Evolutionary conservation across 1,140 invertebrate genomes (phyloP), one percentile per base, ranked within the genome.

Genomic region (Neuroterus valhalla): DNA sequence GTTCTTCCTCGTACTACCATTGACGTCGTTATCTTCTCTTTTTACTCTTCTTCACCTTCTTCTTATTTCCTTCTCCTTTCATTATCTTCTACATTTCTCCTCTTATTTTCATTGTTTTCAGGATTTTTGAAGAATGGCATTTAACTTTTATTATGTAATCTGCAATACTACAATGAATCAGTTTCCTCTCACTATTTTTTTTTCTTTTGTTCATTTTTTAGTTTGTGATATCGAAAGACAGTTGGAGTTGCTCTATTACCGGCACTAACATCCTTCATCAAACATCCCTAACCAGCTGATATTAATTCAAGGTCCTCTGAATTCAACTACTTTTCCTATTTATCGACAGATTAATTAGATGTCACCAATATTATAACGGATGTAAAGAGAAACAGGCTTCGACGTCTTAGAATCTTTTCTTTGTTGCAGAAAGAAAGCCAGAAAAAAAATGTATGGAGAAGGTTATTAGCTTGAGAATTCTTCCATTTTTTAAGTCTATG

Each of bases 1-100:
- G 50, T 55, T 55, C 50, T 55, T 55, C 50, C 50, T 55, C 50
- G 50, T 55, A 55, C 50, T 55, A 26, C 21, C 50, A 55, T 55
- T 55, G 50, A 55, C 50, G 23, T 55, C 23, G 50, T n/a, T n/a
- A n/a, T 23, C 19, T 55, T 55, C 21, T 55, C 50, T 55, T 55
- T 55, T 55, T 55, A 55, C 19, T 23, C 50, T 8, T 8, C 48
- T 55, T 55, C 50, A 55, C 21, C 50, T 19, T 19, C n/a, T 19
- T 52, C 17, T 52, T 52, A 6, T 52, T 52, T 45, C 15, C 44
- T 12, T 15, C 12, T 52, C 5, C 23, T 10, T 19, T 52, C 48
- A 8, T 52, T 55, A 11, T 0, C 8, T 55, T 23, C 44, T n/a
- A n/a, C n/a, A n/a, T n/a, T n/a, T n/a, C n/a, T n/a, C n/a, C n/a